Conservation (phyloP, 2,797 vertebrate genomes). For the Artibeus jamaicensis region DNA sequence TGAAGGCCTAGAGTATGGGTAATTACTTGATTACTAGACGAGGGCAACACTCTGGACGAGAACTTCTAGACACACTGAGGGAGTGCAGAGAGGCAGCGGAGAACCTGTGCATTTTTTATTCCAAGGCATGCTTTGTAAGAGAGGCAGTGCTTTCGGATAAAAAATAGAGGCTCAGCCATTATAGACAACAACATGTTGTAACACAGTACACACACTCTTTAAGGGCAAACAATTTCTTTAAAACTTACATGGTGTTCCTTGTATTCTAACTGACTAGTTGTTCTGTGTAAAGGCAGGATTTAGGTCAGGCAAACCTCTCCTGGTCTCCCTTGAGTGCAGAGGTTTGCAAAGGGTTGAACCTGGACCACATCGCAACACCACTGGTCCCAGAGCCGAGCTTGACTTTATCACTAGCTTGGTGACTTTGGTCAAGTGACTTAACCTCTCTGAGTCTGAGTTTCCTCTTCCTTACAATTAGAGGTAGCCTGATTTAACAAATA, state of each 20-base stretch:
- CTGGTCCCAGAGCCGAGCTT: too few relatives aligned
- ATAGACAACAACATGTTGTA: not conserved
- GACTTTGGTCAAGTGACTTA: not conserved
- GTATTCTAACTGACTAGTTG: not conserved
- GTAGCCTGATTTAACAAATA: not conserved
- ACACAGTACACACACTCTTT: not conserved
- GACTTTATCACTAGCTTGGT: not conserved
- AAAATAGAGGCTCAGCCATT: not conserved
- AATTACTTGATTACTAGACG: not conserved
- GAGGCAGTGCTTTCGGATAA: not conserved
- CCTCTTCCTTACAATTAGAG: not conserved
- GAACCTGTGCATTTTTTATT: not conserved
- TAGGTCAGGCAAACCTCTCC: fast-evolving
- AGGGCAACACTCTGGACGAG: not conserved
- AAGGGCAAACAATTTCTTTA: not conserved
- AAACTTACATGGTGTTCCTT: not conserved
- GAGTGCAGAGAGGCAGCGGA: not conserved
- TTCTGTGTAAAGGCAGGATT: not conserved
- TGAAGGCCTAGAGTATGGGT: not conserved
- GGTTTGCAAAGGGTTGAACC: not conserved
- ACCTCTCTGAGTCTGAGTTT: not conserved
- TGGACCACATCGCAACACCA: not conserved
- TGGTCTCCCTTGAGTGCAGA: not conserved
- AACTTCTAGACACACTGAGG: fast-evolving
- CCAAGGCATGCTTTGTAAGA: not conserved